Base-by-base conservation (phyloP, 2,888 invertebrate genomes). In the Eupithecia inturbata region DNA sequence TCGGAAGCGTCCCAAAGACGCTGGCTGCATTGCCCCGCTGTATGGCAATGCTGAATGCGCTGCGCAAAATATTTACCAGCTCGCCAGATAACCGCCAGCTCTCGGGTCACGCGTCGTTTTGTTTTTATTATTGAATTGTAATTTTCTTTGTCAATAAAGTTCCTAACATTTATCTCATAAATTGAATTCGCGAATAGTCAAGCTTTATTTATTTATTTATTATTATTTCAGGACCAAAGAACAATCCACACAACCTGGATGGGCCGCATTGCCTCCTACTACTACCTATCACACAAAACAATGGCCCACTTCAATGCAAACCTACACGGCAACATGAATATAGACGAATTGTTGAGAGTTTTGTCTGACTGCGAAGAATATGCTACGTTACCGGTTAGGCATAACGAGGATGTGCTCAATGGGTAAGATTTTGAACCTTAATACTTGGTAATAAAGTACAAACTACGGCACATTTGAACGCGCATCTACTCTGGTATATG, bases 331-430 rank as follows among this genome's bases (percentile, higher is more conserved):
- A 95, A 96, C 77, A 95, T 96, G 84, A 94, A 95, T 33, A 89
- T 97, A 0, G 96, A 97, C 72, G 96, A 97, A 26, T 92, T 99
- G 71, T 89, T 99, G 62, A 92, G 96, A 49, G 95, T 98, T 7
- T 95, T 99, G 85, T 96, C 97, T 41, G 97, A 98, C 88, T 96
- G 97, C 1, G 96, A 98, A 80, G 99, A 99, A 84, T 98, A 99
- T 86, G 96, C 97, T 74, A 97, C 99, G 82, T 95, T 99, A 79
- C 99, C 99, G 0, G 99, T 99, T 2, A 95, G 99, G 70, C 99
- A 99, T 88, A 99, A 99, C 87, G 99, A 99, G 91, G 99, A 99
- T 87, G 92, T 97, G 76, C 95, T 97, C 63, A 99, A 99, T 88
- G 97, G 97, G 97, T 98, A 90, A 87, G 94, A 31, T 28, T 62